phyloP scores from a whole-genome alignment of 2,888 invertebrate genomes.

The Ormyrus labotus region DNA sequence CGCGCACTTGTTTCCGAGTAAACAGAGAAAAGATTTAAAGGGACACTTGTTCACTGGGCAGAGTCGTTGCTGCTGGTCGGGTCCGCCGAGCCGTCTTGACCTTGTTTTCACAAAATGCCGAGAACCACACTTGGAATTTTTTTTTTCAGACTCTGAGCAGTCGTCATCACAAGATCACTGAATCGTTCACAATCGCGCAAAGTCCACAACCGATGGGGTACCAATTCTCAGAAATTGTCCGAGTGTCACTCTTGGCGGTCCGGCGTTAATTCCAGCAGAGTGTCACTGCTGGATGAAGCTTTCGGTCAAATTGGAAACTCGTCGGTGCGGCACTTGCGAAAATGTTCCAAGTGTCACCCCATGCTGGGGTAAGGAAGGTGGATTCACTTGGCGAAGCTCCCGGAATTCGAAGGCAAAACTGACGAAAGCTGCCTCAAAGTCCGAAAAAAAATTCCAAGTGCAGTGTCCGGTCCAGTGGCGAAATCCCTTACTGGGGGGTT shows the following conservation, averaged over 20 bases:
- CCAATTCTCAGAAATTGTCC: not conserved
- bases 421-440: slow-evolving; percentile 4
- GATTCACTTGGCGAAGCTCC: not conserved
- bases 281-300: no score
- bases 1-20: slow-evolving; percentile 44
- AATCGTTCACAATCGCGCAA: not conserved
- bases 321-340: not conserved
- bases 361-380: not conserved
- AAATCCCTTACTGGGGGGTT: slow-evolving; percentile 25
- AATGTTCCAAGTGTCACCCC: slow-evolving; percentile 30
- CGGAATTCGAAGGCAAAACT: not conserved
- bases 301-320: not conserved
- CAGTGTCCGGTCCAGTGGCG: not conserved
- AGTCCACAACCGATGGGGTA: not conserved
- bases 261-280: no score
- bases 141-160: slow-evolving; percentile 5
- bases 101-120: slow-evolving; percentile 14
- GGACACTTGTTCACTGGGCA: slow-evolving; percentile 51
- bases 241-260: no score
- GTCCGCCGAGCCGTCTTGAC: slow-evolving; percentile 4
- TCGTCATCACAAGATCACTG: slow-evolving; percentile 39
- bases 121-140: slow-evolving; percentile 45
- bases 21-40: slow-evolving; percentile 12
- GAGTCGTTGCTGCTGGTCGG: slow-evolving; percentile 26
- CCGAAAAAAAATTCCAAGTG: slow-evolving; percentile 51